phyloP scores from a whole-genome alignment of 2,888 invertebrate genomes.

The Lypha dubia region DNA sequence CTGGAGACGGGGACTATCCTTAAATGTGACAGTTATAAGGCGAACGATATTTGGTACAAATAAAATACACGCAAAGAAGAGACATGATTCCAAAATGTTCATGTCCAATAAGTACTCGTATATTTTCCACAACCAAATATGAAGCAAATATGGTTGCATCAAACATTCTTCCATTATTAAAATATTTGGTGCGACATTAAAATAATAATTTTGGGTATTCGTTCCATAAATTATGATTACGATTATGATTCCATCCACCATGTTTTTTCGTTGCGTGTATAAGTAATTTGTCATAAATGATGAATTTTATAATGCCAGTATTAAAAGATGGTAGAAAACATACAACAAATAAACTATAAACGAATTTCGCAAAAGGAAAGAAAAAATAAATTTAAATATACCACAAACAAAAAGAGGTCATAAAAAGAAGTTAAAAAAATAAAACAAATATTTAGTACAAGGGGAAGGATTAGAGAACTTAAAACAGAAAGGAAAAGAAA shows the following conservation, averaged over 20 bases:
- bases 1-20: background rate
- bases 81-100: too few relatives aligned
- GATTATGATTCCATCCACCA: too few relatives aligned
- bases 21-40: background rate
- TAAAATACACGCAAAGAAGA: slow-evolving; percentile 15
- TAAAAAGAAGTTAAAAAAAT: background rate
- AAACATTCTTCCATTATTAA: too few relatives aligned
- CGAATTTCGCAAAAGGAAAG: background rate
- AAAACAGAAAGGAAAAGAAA: background rate
- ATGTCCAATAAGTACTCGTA: too few relatives aligned
- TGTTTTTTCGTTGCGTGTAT: too few relatives aligned
- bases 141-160: too few relatives aligned
- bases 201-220: too few relatives aligned
- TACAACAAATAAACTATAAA: slow-evolving; percentile 3
- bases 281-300: slow-evolving; percentile 65
- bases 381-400: background rate
- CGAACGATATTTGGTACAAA: background rate
- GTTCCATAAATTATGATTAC: too few relatives aligned
- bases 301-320: slow-evolving; percentile 38
- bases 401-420: background rate
- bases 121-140: too few relatives aligned
- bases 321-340: slow-evolving; percentile 28
- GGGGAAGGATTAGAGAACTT: background rate
- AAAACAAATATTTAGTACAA: background rate
- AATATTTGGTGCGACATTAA: too few relatives aligned